Evolutionary conservation across 2,113 vertebrate genomes (phyloP).

Genomic region (Recurvirostra avosetta): DNA sequence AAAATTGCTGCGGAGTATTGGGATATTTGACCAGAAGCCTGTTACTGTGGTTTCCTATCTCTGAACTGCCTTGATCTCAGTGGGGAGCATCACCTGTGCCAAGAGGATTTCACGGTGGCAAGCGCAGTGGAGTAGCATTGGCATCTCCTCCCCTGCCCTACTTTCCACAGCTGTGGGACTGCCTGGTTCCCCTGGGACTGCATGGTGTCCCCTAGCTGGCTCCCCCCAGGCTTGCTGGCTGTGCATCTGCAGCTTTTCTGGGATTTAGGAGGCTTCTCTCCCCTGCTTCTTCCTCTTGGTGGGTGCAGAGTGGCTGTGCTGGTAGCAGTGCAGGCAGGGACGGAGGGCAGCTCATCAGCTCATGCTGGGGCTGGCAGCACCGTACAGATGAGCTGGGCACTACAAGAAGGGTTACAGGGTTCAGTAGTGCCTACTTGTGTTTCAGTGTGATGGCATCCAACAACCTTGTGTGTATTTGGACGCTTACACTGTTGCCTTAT

Average conservation of each 20-base stretch:
- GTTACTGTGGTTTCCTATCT: background rate
- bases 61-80: background rate
- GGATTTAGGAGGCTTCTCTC: background rate
- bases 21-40: background rate
- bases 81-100: fast-evolving
- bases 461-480: background rate
- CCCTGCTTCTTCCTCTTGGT: background rate
- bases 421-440: fast-evolving
- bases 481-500: background rate
- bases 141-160: background rate
- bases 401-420: background rate
- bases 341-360: background rate
- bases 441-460: fast-evolving
- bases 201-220: background rate
- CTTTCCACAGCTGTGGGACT: background rate
- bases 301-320: fast-evolving
- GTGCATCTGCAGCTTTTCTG: background rate
- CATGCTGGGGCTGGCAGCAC: no score
- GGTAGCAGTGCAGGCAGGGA: background rate
- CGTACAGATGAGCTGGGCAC: fast-evolving
- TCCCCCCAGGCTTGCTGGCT: background rate
- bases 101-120: background rate
- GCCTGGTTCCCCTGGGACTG: background rate
- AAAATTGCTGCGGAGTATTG: fast-evolving
- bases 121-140: fast-evolving